These are phyloP conservation scores for Phylloscopus trochiloides DNA, from an alignment of 2,113 vertebrate species.

Conservation along the genomic window DNA sequence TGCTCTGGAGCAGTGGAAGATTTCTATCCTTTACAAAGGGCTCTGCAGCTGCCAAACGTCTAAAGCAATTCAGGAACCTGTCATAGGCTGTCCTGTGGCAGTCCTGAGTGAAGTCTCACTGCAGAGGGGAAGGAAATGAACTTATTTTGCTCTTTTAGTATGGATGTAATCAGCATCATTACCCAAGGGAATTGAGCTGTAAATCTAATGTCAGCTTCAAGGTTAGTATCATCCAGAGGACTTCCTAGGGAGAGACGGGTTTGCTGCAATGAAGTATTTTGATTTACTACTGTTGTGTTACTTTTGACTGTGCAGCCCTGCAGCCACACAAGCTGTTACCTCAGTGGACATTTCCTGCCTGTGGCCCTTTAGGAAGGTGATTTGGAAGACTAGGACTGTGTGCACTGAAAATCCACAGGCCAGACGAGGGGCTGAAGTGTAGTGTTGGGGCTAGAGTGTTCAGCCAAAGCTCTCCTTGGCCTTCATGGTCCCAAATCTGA, in stretches of 20 bases:
- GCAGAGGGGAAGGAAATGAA: constrained; percentile 16
- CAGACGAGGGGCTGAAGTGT: neutral
- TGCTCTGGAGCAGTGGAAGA: neutral
- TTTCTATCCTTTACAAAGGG: constrained; percentile 4
- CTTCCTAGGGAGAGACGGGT: neutral
- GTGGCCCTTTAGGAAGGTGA: neutral
- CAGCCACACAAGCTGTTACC: neutral
- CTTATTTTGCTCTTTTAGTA: constrained; percentile 15
- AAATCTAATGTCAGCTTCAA: constrained; percentile 57
- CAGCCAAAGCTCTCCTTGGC: neutral
- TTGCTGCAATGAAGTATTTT: neutral
- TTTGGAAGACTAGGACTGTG: neutral
- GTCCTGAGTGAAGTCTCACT: neutral
- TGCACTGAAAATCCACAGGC: neutral
- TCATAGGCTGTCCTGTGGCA: neutral
- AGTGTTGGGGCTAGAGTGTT: neutral
- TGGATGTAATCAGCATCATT: constrained; percentile 50
- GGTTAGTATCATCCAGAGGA: constrained; percentile 23
- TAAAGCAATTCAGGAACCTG: constrained; percentile 15
- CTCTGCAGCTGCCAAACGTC: neutral
- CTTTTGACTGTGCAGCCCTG: neutral
- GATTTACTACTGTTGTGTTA: neutral
- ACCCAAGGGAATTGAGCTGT: constrained; percentile 48
- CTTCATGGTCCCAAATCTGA: neutral
- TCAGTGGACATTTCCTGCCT: neutral